A percentile compares a stretch with the other conserved stretches of the same genome.
phyloP scores from a whole-genome alignment of 2,888 invertebrate genomes.

The Drosophila borealis region DNA sequence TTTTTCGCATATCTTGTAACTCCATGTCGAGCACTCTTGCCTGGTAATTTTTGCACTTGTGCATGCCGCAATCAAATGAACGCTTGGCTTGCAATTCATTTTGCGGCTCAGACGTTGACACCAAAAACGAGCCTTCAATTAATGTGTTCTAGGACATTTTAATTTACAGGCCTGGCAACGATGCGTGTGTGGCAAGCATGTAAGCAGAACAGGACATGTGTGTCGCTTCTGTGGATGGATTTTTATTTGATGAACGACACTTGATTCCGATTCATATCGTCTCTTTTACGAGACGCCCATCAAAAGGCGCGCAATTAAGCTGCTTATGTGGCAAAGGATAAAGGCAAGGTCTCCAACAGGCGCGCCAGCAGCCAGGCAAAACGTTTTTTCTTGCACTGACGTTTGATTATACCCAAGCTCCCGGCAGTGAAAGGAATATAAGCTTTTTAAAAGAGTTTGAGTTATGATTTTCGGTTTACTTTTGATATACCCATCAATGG shows the following conservation, averaged over 20 bases:
- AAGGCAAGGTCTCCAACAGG: conserved; percentile 16
- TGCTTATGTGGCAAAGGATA: conserved; percentile 59
- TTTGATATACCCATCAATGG: background rate
- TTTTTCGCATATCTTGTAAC: background rate
- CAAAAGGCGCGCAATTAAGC: conserved; percentile 72
- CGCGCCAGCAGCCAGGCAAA: background rate
- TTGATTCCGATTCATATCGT: conserved; percentile 44
- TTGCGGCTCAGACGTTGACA: conserved; percentile 8
- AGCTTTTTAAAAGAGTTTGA: background rate
- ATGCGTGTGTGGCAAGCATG: background rate
- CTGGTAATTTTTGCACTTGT: background rate
- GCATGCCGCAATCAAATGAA: conserved; percentile 38
- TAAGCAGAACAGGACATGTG: conserved; percentile 16
- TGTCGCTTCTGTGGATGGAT: conserved; percentile 13
- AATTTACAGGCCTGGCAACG: conserved; percentile 24
- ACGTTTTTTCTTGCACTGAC: conserved; percentile 28
- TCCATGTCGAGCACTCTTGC: background rate
- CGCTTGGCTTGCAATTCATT: conserved; percentile 53
- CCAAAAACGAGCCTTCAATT: conserved; percentile 44
- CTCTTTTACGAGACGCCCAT: conserved; percentile 57
- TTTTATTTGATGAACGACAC: conserved; percentile 42
- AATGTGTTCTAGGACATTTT: conserved; percentile 41
- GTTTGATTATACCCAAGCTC: conserved; percentile 15
- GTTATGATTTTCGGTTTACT: background rate
- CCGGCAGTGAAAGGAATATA: conserved; percentile 3